A percentile compares a stretch with the other conserved stretches of the same genome.
Conservation (phyloP, 1,140 invertebrate species). For the Pseudomyrmex sp. region DNA sequence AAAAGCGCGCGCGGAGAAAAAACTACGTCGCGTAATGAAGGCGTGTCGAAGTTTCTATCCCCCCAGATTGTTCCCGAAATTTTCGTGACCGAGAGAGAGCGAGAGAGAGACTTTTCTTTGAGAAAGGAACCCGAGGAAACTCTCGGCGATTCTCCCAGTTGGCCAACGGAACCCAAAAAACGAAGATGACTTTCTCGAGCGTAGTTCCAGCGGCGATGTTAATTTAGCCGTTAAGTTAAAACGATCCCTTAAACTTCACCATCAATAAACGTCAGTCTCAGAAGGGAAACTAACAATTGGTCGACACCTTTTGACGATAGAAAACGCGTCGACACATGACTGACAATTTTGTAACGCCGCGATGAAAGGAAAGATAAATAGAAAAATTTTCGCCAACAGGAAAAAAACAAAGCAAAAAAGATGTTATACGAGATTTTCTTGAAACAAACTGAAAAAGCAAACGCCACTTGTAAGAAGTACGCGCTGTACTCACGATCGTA, state of each 20-base stretch:
- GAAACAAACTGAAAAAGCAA: too few relatives aligned
- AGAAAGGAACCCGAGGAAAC: slow-evolving; percentile 18
- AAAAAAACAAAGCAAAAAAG: neutral
- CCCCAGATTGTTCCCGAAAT: slow-evolving; percentile 37
- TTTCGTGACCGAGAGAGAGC: slow-evolving; percentile 12
- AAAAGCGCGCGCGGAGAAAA: slow-evolving; percentile 4
- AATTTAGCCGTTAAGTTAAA: slow-evolving; percentile 40
- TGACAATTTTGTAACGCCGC: neutral
- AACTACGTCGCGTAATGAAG: slow-evolving; percentile 6
- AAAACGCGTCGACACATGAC: neutral
- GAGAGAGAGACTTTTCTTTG: slow-evolving; percentile 7
- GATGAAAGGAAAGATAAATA: neutral
- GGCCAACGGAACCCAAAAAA: slow-evolving; percentile 25
- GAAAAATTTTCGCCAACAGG: neutral
- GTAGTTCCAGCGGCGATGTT: slow-evolving; percentile 26
- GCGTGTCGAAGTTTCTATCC: slow-evolving; percentile 16
- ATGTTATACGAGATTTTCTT: neutral
- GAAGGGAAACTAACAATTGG: slow-evolving; percentile 16
- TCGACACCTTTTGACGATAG: neutral
- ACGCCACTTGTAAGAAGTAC: too few relatives aligned
- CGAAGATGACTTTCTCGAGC: slow-evolving; percentile 37
- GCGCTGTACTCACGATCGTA: too few relatives aligned
- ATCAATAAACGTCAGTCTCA: slow-evolving; percentile 37
- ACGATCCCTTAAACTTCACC: slow-evolving; percentile 17
- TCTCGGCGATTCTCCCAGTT: slow-evolving; percentile 13